phyloP scores from a whole-genome alignment of 2,113 vertebrate species.

The Lontra canadensis region DNA sequence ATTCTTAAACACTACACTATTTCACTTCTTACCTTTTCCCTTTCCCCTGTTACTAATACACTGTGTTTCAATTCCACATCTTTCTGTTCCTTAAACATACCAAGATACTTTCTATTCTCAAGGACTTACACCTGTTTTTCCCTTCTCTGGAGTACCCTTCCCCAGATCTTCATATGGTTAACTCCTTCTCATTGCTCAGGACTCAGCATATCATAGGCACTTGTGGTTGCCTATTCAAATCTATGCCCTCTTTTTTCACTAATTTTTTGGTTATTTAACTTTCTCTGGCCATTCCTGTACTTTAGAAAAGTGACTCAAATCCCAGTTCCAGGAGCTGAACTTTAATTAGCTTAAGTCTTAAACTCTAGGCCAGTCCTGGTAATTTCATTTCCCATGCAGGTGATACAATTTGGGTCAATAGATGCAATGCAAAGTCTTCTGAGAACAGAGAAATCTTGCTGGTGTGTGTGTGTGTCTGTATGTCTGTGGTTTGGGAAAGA shows the following conservation, averaged over 20 bases:
- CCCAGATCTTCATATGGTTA: not conserved
- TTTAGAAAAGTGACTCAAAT: not conserved
- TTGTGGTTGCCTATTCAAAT: not conserved
- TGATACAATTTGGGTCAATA: not conserved
- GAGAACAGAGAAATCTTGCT: not conserved
- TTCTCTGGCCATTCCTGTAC: not conserved
- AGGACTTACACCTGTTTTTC: not conserved
- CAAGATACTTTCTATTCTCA: not conserved
- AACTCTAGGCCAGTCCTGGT: not conserved
- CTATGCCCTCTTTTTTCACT: not conserved
- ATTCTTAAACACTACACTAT: not conserved
- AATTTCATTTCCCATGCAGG: not conserved
- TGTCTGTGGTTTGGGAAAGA: not conserved
- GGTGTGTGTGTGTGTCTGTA: not conserved
- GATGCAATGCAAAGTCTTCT: not conserved
- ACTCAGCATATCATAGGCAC: not conserved
- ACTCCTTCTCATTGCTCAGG: not conserved
- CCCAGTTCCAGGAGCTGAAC: not conserved
- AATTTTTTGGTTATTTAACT: not conserved
- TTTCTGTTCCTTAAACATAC: not conserved
- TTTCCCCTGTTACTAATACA: not conserved
- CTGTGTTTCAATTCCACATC: not conserved
- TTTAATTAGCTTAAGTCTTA: constrained; percentile 8
- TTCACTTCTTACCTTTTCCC: not conserved
- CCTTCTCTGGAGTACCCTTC: not conserved